Evolutionary conservation across 1,140 invertebrate genomes (phyloP), one percentile per base, ranked within the genome.

Genomic region (Drosophila pseudoobscura): DNA sequence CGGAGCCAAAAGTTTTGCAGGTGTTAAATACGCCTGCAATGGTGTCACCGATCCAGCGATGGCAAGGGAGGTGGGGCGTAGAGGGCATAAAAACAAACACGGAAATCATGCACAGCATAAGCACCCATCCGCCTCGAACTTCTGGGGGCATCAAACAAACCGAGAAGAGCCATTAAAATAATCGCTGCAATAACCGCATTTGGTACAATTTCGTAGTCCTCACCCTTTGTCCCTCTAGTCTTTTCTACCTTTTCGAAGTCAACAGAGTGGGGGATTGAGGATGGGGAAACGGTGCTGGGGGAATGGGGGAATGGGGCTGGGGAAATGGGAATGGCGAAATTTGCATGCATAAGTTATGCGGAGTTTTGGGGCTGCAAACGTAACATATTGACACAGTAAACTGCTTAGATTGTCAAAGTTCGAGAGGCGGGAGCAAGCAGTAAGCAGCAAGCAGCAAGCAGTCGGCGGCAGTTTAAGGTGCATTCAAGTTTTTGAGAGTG

Each of bases 301-400:
- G 8, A 22, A n/a, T 31, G 7, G n/a, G 45, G 11, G 8, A 22
- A n/a, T 5, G 35, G 53, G 44, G 24, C 15, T n/a, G 22, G 13
- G 29, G 57, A 9, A 35, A 35, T 39, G 26, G 51, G 46, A 41
- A 82, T 35, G 26, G 46, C 50, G 44, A 83, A 83, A 88, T 88
- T 88, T 88, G 83, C 83, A 88, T 88, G 71, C 71, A 88, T 88
- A 88, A 88, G 83, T 88, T 87, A 87, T 87, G 84, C 63, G 55
- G 44, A 75, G 74, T 71, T 70, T 49, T 39, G 35, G 70, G 65
- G 78, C 59, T 45, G 78, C 56, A 49, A 82, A 62, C 69, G 82
- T 80, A 85, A 87, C 82, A 85, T 85, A 85, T 85, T 85, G 82
- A 85, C 82, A 85, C 74, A 85, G 82, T 85, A 85, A 85, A 85